phyloP scores from a whole-genome alignment of 2,888 invertebrate genomes.

The Bibio marci region DNA sequence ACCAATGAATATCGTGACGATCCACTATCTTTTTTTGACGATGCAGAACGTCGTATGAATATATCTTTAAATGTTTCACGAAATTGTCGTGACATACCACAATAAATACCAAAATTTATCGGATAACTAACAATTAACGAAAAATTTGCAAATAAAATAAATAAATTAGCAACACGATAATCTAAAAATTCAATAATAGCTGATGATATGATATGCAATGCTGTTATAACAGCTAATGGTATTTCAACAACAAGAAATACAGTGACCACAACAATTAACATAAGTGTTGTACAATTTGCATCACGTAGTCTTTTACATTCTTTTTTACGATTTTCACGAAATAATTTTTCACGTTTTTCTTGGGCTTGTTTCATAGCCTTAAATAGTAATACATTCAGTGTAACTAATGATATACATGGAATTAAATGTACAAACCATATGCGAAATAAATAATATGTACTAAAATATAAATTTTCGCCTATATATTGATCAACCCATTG shows the following conservation, averaged over 20 bases:
- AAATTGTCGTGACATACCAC: slow-evolving; percentile 89
- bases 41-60: slow-evolving; percentile 30
- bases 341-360: slow-evolving; percentile 54
- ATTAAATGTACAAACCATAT: slow-evolving; percentile 82
- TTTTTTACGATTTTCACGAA: slow-evolving; percentile 58
- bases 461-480: slow-evolving; percentile 60
- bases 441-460: slow-evolving; percentile 66
- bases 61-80: slow-evolving; percentile 80
- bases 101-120: slow-evolving; percentile 89
- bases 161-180: slow-evolving; percentile 58
- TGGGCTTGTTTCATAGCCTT: slow-evolving; percentile 73
- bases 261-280: slow-evolving; percentile 74
- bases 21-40: slow-evolving; percentile 40
- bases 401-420: slow-evolving; percentile 76
- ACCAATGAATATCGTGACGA: slow-evolving; percentile 66
- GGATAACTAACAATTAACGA: slow-evolving; percentile 83
- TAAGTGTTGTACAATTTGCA: slow-evolving; percentile 70
- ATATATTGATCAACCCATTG: slow-evolving; percentile 51
- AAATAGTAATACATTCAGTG: slow-evolving; percentile 75
- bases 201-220: slow-evolving; percentile 67
- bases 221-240: slow-evolving; percentile 65
- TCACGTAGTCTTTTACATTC: slow-evolving; percentile 58
- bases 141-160: slow-evolving; percentile 74
- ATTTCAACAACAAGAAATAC: slow-evolving; percentile 72
- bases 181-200: slow-evolving; percentile 53